phyloP scores from a whole-genome alignment of 1,140 invertebrate genomes.

The Brachionus rubens region DNA sequence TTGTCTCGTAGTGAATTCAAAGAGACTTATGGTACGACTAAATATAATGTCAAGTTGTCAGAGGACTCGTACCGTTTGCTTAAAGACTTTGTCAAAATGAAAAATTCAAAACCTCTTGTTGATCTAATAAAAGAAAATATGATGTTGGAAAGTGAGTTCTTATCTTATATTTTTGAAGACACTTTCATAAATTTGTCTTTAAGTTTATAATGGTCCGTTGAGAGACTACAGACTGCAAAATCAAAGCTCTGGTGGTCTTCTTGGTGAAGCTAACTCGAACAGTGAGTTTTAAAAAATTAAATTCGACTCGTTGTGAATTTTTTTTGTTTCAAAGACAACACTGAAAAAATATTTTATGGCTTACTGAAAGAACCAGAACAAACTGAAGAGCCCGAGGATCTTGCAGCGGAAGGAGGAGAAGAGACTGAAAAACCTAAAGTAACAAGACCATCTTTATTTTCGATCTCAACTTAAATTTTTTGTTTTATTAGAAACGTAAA shows the following conservation, averaged over 20 bases:
- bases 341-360: conserved; percentile 32
- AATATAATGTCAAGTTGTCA: conserved; percentile 41
- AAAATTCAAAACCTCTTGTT: conserved; percentile 44
- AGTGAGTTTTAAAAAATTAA: not conserved
- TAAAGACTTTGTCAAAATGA: conserved; percentile 45
- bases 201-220: conserved; percentile 23
- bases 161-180: not conserved
- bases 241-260: conserved; percentile 1
- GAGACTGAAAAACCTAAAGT: conserved; percentile 38
- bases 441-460: not conserved
- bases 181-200: not conserved
- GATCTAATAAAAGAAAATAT: conserved; percentile 42
- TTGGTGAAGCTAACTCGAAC: conserved; percentile 42
- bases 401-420: conserved; percentile 3
- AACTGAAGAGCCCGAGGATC: not conserved
- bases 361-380: conserved; percentile 35
- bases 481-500: conserved; percentile 3
- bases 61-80: conserved; percentile 29
- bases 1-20: conserved; percentile 27
- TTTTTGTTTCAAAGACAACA: conserved; percentile 12
- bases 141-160: conserved; percentile 36
- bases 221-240: conserved; percentile 14
- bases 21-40: conserved; percentile 11
- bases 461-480: not conserved
- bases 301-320: not conserved